Conservation (phyloP, 2,888 invertebrate species). For the Amiota minor region DNA sequence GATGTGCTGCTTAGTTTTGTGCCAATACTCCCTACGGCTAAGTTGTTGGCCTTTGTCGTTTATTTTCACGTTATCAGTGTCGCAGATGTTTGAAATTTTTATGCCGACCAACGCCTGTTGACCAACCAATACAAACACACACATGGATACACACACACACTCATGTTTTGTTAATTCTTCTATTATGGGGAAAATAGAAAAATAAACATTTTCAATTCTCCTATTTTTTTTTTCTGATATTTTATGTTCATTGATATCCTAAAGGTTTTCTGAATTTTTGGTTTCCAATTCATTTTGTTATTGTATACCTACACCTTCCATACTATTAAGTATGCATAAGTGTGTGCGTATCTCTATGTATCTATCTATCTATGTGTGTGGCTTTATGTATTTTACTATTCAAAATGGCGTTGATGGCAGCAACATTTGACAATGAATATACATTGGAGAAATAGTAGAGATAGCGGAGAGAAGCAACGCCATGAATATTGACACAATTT, state of each 20-base stretch:
- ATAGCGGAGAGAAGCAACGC: conserved; percentile 46
- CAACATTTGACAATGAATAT: conserved; percentile 57
- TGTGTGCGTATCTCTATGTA: conserved; percentile 6
- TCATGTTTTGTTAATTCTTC: conserved; percentile 11
- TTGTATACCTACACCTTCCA: conserved; percentile 48
- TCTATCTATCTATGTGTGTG: conserved; percentile 3
- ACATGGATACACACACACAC: conserved; percentile 4
- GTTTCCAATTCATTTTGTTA: conserved; percentile 28
- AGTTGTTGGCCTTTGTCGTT: conserved; percentile 31
- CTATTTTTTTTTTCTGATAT: neutral
- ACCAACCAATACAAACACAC: conserved; percentile 43
- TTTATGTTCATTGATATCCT: neutral
- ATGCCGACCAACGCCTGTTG: conserved; percentile 48
- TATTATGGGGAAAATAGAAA: too few species aligned
- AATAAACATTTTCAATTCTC: neutral
- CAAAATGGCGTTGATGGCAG: conserved; percentile 36
- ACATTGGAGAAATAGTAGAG: conserved; percentile 42
- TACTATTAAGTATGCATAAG: conserved; percentile 41
- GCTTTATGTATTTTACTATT: neutral
- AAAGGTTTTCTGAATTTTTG: conserved; percentile 32
- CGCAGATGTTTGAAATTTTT: conserved; percentile 63
- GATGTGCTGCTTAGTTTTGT: neutral
- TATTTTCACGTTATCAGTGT: conserved; percentile 55
- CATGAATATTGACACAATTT: conserved; percentile 68
- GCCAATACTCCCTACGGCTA: conserved; percentile 11